Base-by-base conservation (phyloP, 2,113 vertebrate species). In the Progne subis region DNA sequence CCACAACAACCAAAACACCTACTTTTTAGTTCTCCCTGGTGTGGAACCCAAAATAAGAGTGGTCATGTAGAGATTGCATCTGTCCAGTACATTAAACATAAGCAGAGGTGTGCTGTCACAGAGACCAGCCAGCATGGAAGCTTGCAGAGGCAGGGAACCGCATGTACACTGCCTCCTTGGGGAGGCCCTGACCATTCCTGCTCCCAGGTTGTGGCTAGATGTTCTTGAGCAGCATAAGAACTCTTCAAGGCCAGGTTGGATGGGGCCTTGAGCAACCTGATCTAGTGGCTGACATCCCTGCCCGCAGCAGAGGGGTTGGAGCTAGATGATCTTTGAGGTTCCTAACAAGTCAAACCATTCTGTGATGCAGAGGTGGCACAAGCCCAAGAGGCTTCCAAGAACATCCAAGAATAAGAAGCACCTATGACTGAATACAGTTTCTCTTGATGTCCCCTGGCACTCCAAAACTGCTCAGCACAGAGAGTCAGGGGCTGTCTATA, bases 91-190 rank as follows among this genome's bases (percentile, higher is more conserved):
- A 57, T 31, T 39, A 44, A 84, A 41, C 4, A 3, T 25, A 41
- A 31, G 20, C 69, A 77, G 79, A 89, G 47, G 20, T 26, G 12
- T 26, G 11, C 50, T 77, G 31, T 43, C 52, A 46, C 56, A 83
- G 37, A 74, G 59, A 24, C 28, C 5, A 3, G 10, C 26, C 7
- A 11, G 20, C 69, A 60, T 11, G 0, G 0, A 81, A 75, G 53
- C 39, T 87, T 59, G 16, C 52, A 87, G 52, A 12, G 47, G 26
- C 3, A 18, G 32, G 15, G 20, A 82, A 4, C 24, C 24, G 20
- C 34, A 12, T 7, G 16, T 5, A 68, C 37, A 24, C 18, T 47
- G 7, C 52, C 32, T 79, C 11, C 20, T n/a, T 0, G 3, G 44
- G 74, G n/a, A 43, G 17, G 12, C 32, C 13, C 44, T 64, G 67